Evolutionary conservation across 2,113 vertebrate genomes (phyloP), one percentile per base, ranked within the genome.

Genomic region (Marmota flaviventris): DNA sequence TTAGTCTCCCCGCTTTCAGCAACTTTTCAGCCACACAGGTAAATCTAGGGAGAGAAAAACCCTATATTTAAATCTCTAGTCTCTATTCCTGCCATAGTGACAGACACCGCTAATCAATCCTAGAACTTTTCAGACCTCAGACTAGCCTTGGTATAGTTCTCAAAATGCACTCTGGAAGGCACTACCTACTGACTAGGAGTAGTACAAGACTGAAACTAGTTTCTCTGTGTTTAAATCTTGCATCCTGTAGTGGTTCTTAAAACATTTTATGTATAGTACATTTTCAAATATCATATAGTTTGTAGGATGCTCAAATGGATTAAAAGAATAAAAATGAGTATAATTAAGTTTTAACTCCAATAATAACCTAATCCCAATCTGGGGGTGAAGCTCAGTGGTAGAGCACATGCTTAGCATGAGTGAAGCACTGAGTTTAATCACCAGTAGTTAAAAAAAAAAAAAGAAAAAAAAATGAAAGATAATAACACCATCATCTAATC

Each of bases 41-140:
- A 94, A 69, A 61, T 92, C 39, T 76, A 65, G 7, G 48, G 12
- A 92, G 53, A 95, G 39, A n/a, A 92, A 92, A 96, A 79, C 0
- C 3, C 89, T 45, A 79, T 39, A 48, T 37, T n/a, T 18, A 10
- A 92, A 79, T 51, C 16, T 16, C 16, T 25, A 69, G 4, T 93
- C 56, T 88, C 27, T 25, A 61, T 79, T 89, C 45, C 39, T 61
- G 45, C 20, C 11, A 72, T 48, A 67, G 67, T 48, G 82, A 53
- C 42, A 95, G 91, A 92, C 95, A 92, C 88, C n/a, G 95, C n/a
- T 91, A 93, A 90, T 82, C 3, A 61, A 87, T 85, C 61, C 61
- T 39, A 82, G 93, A 96, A 90, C 29, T 42, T 77, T 79, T 86
- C 45, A 75, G 8, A 32, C 10, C 51, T 96, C 37, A 93, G 27